Conservation (phyloP, 1,140 invertebrate genomes). For the Anagrus nilaparvatae region DNA sequence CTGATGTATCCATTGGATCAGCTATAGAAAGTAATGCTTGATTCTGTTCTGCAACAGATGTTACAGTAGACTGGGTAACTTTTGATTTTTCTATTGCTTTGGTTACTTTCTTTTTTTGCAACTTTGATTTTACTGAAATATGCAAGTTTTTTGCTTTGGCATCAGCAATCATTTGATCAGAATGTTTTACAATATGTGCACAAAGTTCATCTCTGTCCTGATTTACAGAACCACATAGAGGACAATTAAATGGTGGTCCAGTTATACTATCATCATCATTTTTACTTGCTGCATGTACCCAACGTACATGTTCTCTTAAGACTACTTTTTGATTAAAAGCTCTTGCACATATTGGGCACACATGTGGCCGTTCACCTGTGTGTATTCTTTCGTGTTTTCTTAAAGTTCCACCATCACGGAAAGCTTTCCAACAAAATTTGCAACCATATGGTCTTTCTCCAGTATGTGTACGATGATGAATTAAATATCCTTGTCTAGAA, state of each 20-base stretch:
- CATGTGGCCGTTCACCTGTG: conserved; percentile 55
- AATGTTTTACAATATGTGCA: conserved; percentile 45
- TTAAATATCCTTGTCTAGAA: conserved; percentile 57
- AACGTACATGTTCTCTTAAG: conserved; percentile 41
- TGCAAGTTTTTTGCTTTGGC: conserved; percentile 36
- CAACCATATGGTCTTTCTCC: conserved; percentile 59
- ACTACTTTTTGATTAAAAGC: conserved; percentile 49
- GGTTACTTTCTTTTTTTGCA: conserved; percentile 25
- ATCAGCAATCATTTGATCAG: conserved; percentile 40
- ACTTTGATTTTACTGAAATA: conserved; percentile 24
- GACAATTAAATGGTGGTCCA: conserved; percentile 34
- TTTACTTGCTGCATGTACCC: conserved; percentile 41
- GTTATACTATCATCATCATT: conserved; percentile 25
- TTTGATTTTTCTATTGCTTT: conserved; percentile 10
- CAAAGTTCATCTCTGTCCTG: conserved; percentile 43
- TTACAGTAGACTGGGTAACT: not conserved
- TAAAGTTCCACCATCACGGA: conserved; percentile 49
- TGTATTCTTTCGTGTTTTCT: conserved; percentile 53
- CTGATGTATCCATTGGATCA: conserved; percentile 14
- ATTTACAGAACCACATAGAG: conserved; percentile 34
- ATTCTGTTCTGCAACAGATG: conserved; percentile 18
- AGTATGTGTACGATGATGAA: conserved; percentile 51
- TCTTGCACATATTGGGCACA: conserved; percentile 53
- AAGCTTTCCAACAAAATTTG: conserved; percentile 71
- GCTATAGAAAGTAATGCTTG: conserved; percentile 28